Evolutionary conservation across 2,888 invertebrate species (phyloP).

Genomic region (Acanthosoma haemorrhoidale): DNA sequence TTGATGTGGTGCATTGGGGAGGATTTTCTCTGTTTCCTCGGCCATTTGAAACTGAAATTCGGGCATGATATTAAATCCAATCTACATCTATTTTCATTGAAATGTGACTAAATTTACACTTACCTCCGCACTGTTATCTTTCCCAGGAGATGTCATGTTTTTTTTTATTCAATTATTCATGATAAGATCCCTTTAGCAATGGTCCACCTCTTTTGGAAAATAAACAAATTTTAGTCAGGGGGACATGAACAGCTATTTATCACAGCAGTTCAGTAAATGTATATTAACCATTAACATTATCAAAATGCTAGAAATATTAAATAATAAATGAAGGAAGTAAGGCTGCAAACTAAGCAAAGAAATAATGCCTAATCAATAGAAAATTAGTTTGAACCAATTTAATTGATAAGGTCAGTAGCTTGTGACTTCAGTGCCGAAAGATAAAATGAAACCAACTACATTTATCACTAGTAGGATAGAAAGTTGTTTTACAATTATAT

Average conservation of each 20-base stretch:
- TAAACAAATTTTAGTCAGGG: neutral
- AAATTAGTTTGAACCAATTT: neutral
- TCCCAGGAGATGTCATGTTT: too few species aligned
- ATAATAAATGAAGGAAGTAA: too few species aligned
- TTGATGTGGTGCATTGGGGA: neutral
- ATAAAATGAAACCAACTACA: too few species aligned
- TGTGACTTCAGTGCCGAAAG: too few species aligned
- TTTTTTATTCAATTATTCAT: neutral
- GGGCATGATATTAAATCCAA: too few species aligned
- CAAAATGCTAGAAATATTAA: neutral
- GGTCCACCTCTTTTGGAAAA: neutral
- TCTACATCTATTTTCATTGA: too few species aligned
- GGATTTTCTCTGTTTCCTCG: neutral
- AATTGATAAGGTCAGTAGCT: slow-evolving; percentile 4
- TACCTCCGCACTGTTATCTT: neutral
- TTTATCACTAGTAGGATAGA: too few species aligned
- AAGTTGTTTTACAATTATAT: too few species aligned
- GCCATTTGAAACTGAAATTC: neutral
- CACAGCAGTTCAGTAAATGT: neutral
- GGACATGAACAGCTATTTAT: neutral
- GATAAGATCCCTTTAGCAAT: neutral
- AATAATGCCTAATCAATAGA: slow-evolving; percentile 10
- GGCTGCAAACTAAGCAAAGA: neutral
- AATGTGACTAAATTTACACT: neutral
- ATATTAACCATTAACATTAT: neutral